Evolutionary conservation across 1,140 invertebrate species (phyloP).

Genomic region (Adelges cooleyi): DNA sequence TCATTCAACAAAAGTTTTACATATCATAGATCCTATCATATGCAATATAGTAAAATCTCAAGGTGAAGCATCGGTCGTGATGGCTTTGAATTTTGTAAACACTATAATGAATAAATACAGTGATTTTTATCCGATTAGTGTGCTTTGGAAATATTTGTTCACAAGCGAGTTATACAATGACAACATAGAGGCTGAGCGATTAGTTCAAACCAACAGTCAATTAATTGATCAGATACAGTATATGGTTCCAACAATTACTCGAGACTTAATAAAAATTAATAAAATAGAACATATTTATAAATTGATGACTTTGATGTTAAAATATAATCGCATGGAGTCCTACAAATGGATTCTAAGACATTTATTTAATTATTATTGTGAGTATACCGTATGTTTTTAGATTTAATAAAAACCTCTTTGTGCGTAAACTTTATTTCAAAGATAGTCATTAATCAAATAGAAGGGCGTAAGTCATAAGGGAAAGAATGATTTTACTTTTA

Average conservation of each 20-base stretch:
- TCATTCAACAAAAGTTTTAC: not conserved
- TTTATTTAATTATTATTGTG: conserved; percentile 28
- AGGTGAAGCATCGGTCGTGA: not conserved
- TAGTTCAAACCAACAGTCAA: not conserved
- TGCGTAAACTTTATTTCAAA: no score
- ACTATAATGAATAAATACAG: not conserved
- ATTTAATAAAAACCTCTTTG: no score
- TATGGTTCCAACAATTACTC: not conserved
- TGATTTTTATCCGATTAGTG: conserved; percentile 11
- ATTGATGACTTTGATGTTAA: conserved; percentile 1
- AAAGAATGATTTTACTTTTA: no score
- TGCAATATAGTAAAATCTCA: not conserved
- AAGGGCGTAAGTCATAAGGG: no score
- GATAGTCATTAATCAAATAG: no score
- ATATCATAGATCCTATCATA: not conserved
- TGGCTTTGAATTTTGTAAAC: not conserved
- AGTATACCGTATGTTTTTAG: not conserved
- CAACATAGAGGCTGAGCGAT: not conserved
- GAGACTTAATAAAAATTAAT: not conserved
- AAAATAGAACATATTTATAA: conserved; percentile 10
- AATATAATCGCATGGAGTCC: not conserved
- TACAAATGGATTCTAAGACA: conserved; percentile 1
- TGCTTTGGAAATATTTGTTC: conserved; percentile 27
- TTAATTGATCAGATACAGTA: conserved; percentile 1
- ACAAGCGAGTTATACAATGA: conserved; percentile 22